Percentiles rank a stretch among this genome's conserved stretches.
These are phyloP conservation scores for Vandiemenella viatica DNA, from an alignment of 2,888 invertebrate species.

Conservation along the genomic window DNA sequence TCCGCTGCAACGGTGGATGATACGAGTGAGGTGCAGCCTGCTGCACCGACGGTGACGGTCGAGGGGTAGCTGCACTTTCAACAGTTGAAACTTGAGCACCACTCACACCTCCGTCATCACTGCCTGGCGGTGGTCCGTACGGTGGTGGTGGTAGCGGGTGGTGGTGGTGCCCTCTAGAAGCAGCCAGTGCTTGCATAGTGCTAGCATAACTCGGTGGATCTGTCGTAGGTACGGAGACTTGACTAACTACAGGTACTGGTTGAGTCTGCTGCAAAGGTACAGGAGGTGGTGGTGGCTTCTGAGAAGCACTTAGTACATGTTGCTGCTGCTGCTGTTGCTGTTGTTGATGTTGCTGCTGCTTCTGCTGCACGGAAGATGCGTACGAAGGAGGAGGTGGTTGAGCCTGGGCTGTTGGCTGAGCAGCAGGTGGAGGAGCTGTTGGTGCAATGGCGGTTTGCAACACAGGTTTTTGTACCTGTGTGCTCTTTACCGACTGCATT, in stretches of 20 bases:
- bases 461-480: slow-evolving; percentile 87
- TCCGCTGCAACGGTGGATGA: slow-evolving; percentile 51
- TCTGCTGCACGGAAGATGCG: slow-evolving; percentile 64
- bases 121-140: slow-evolving; percentile 38
- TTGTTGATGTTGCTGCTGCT: slow-evolving; percentile 44
- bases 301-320: slow-evolving; percentile 27
- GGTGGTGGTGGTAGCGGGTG: slow-evolving; percentile 50
- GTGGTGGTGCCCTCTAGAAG: slow-evolving; percentile 45
- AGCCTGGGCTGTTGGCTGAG: slow-evolving; percentile 20
- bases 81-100: slow-evolving; percentile 28
- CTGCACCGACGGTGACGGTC: slow-evolving; percentile 28
- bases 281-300: slow-evolving; percentile 23
- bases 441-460: slow-evolving; percentile 92
- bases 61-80: slow-evolving; percentile 31
- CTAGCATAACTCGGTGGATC: slow-evolving; percentile 87
- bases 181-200: slow-evolving; percentile 70
- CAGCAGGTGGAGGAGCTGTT: slow-evolving; percentile 51
- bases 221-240: slow-evolving; percentile 52
- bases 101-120: slow-evolving; percentile 26
- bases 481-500: slow-evolving; percentile 92
- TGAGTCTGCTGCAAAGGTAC: slow-evolving; percentile 27
- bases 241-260: slow-evolving; percentile 26
- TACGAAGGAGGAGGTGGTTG: slow-evolving; percentile 66
- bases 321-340: slow-evolving; percentile 47
- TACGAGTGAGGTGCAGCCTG: slow-evolving; percentile 21